Base-by-base conservation (phyloP, 2,888 invertebrate genomes). In the Gerris lacustris region DNA sequence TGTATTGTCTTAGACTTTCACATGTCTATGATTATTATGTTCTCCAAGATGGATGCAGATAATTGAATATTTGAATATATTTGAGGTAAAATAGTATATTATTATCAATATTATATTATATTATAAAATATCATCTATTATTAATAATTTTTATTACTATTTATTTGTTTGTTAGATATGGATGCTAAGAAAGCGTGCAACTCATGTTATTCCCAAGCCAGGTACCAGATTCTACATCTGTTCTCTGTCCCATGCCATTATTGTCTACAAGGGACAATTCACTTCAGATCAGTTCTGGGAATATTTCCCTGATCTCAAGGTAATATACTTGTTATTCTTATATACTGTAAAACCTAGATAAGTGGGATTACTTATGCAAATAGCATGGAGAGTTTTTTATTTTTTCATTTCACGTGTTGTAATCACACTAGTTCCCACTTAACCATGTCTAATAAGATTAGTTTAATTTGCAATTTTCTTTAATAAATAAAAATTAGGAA, bases 261-360 rank as follows among this genome's bases (percentile, higher is more conserved):
- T 99, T 73, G 96, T 99, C 47, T 99, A 99, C 85, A 99, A 99
- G 84, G 99, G 99, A 63, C 90, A 97, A 79, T 86, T 99, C 77
- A 96, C 96, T 47, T 94, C 98, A 0, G 91, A 93, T 79, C 99
- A 99, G 81, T 82, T 96, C 79, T 94, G 92, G 91, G 84, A 86
- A 18, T 90, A 89, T 79, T 90, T 85, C 78, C 79, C 80, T 70
- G 90, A 90, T 78, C 81, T 90, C 67, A 80, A 80, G 77, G 83
- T 83, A 73, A 76, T 76, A 73, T 70, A n/a, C 63, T n/a, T 9
- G 6, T 1, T 15, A 62, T 72, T 45, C 43, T 64, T 45, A 15
- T 31, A 4, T 31, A 31, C 31, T 31, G 31, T 67, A 31, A 31
- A 31, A 31, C 31, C 31, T 31, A 31, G 31, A 31, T 31, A 31